A percentile compares a stretch with the other conserved stretches of the same genome.
phyloP scores from a whole-genome alignment of 2,113 vertebrate genomes.

The Indicator maculatus region DNA sequence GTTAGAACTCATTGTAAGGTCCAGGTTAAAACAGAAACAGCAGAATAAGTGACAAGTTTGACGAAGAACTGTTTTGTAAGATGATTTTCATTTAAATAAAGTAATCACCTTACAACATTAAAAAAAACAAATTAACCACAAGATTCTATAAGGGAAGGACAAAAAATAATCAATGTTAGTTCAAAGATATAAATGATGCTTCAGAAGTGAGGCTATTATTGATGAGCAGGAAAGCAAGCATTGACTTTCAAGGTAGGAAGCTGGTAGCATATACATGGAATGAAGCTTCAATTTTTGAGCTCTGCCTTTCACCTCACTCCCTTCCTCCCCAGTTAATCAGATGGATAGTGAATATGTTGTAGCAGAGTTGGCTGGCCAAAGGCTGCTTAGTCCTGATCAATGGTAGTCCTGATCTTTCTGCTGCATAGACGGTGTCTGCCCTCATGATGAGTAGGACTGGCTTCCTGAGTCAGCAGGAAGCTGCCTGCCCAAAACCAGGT shows the following conservation, averaged over 20 bases:
- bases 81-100: conserved; percentile 46
- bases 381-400: background rate
- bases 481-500: background rate
- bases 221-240: background rate
- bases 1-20: background rate
- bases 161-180: background rate
- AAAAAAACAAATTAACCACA: conserved; percentile 33
- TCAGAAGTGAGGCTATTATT: background rate
- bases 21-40: conserved; percentile 44
- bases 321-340: background rate
- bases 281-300: background rate
- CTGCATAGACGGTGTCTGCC: background rate
- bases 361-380: background rate
- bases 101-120: conserved; percentile 12
- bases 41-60: background rate
- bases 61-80: background rate
- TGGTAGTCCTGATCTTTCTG: background rate
- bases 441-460: background rate
- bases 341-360: accelerated
- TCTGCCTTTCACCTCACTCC: background rate
- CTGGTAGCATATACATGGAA: background rate
- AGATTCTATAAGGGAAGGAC: background rate
- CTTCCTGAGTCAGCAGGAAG: background rate
- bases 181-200: background rate
- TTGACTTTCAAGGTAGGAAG: background rate